Percentiles rank a stretch among this genome's conserved stretches.
Conservation (phyloP, 2,888 invertebrate genomes). For the Yponomeuta cagnagella region DNA sequence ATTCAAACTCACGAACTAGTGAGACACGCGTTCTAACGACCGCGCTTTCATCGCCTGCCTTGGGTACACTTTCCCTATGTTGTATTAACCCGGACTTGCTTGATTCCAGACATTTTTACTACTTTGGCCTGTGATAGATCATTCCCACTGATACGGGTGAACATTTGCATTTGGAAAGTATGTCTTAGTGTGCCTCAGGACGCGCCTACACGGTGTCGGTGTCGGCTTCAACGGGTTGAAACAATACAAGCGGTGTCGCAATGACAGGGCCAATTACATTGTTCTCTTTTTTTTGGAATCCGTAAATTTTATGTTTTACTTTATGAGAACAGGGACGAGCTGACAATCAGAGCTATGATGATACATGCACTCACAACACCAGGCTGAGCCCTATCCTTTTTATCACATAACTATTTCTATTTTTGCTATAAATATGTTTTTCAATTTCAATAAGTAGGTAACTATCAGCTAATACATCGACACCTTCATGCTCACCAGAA, state of each 20-base stretch:
- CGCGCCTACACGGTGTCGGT: slow-evolving; percentile 27
- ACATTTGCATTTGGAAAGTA: slow-evolving; percentile 43
- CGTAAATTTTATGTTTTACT: too few relatives aligned
- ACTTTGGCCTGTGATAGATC: slow-evolving; percentile 20
- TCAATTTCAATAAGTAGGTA: too few relatives aligned
- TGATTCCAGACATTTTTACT: slow-evolving; percentile 19
- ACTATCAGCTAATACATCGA: background rate
- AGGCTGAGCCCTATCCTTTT: too few relatives aligned
- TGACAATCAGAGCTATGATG: too few relatives aligned
- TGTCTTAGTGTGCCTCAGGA: slow-evolving; percentile 35
- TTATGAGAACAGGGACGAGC: too few relatives aligned
- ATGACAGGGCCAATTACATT: slow-evolving; percentile 39
- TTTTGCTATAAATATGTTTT: too few relatives aligned
- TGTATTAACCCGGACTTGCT: slow-evolving; percentile 25
- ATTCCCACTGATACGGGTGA: slow-evolving; percentile 40
- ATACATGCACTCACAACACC: too few relatives aligned
- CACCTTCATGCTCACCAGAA: too few relatives aligned
- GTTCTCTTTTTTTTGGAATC: too few relatives aligned
- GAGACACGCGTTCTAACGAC: background rate
- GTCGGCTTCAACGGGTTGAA: slow-evolving; percentile 17
- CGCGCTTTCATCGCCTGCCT: background rate
- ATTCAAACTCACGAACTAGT: too few relatives aligned
- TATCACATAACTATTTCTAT: too few relatives aligned
- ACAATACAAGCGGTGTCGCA: slow-evolving; percentile 48
- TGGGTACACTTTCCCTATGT: slow-evolving; percentile 17